Evolutionary conservation across 2,113 vertebrate species (phyloP).

Genomic region (Columba livia): DNA sequence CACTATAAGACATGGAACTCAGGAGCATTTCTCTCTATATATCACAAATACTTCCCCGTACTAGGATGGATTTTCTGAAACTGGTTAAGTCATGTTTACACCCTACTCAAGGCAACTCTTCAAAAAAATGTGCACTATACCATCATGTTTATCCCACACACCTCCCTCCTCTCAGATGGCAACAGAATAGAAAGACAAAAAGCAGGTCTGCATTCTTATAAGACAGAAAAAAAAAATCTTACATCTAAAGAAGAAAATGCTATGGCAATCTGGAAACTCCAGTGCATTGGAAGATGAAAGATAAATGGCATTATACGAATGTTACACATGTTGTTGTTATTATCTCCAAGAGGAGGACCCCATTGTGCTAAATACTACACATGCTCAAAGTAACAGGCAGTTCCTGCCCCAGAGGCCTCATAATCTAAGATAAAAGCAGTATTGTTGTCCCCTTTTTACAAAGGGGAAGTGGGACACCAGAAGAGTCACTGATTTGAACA

Average conservation of each 20-base stretch:
- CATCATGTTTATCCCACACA: neutral
- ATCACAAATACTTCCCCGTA: neutral
- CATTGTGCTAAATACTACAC: conserved; percentile 24
- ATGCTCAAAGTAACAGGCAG: neutral
- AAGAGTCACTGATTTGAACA: neutral
- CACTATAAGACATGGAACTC: neutral
- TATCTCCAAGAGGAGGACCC: conserved; percentile 48
- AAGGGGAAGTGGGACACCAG: conserved; percentile 34
- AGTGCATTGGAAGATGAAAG: conserved; percentile 33
- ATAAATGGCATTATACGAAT: neutral
- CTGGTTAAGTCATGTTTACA: neutral
- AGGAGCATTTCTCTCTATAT: neutral
- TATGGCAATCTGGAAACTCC: conserved; percentile 20
- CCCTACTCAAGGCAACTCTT: neutral
- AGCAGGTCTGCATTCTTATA: neutral
- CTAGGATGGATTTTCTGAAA: neutral
- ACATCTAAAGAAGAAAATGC: neutral
- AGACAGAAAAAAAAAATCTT: neutral
- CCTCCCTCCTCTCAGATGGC: neutral
- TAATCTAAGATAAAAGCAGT: conserved; percentile 35
- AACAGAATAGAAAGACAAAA: neutral
- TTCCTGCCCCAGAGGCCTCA: conserved; percentile 34
- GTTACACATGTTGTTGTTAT: conserved; percentile 56
- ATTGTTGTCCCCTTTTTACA: neutral
- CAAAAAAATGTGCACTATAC: neutral